Conservation (phyloP, 2,888 invertebrate species). For the Capitulum mitella region DNA sequence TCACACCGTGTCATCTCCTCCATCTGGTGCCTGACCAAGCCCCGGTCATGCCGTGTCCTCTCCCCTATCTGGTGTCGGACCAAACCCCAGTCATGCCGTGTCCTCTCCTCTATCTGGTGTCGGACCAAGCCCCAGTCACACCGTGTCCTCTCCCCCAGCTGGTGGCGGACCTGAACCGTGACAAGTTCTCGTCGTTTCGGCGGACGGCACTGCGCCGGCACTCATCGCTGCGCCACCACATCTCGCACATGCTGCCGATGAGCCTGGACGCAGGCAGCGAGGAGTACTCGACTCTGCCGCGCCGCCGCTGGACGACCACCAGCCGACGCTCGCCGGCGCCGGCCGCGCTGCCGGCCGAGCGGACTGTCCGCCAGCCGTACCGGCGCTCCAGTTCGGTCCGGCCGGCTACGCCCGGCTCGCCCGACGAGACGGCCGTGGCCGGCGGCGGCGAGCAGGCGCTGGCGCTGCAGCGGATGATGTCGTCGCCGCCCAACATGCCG, state of each 20-base stretch:
- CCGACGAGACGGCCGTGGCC: background rate
- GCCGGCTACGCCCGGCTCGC: background rate
- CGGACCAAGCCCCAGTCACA: too few relatives aligned
- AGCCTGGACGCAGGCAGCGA: conserved; percentile 22
- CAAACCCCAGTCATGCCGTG: too few relatives aligned
- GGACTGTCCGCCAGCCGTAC: background rate
- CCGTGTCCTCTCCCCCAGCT: background rate
- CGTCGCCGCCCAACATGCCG: conserved; percentile 15
- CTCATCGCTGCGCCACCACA: background rate
- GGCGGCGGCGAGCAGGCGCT: background rate
- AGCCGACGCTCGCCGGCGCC: background rate
- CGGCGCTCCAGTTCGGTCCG: background rate
- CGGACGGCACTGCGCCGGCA: background rate
- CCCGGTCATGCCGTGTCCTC: too few relatives aligned
- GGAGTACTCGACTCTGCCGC: background rate
- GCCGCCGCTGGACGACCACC: background rate
- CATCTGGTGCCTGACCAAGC: too few relatives aligned
- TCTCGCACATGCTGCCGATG: conserved; percentile 8
- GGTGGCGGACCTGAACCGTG: background rate
- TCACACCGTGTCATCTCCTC: too few relatives aligned
- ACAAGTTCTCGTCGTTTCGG: background rate
- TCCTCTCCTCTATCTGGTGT: too few relatives aligned
- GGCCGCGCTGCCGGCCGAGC: background rate
- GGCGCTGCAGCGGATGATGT: background rate
- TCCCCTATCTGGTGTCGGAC: too few relatives aligned